Evolutionary conservation across 37 sponge, comb jelly and placozoan genomes (phyloP), one percentile per base, ranked within the genome.

Genomic region (Hexactinellida sp.): DNA sequence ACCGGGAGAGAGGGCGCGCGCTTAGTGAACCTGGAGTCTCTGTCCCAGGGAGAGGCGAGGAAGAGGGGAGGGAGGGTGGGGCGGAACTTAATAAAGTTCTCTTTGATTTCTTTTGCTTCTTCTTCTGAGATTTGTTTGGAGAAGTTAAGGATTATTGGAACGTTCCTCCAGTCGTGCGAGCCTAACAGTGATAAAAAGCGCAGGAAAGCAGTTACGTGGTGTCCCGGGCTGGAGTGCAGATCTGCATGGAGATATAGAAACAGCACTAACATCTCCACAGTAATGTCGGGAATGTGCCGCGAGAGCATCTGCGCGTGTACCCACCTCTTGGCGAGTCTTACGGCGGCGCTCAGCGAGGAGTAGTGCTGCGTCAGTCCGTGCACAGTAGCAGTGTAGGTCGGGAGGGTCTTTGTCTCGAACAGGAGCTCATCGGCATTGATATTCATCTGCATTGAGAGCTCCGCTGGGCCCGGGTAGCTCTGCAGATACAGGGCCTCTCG

Each of bases 271-370:
- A 99, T 87, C 84, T 99, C 99, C 36, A 96, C 86, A 39, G 88
- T 90, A 41, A 94, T 92, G 35, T 99, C 96, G 24, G 92, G 52
- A 24, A 99, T 37, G 82, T 93, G 92, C 39, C 89, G 89, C 85
- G 96, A 86, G 37, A 99, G 84, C 82, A 93, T 88, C 39, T 99
- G 96, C n/a, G 91, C 37, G 0, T 91, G 82, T 0, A 94, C 54
- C 99, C 99, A 99, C 10, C 92, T 86, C 88, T 99, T 99, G 30
- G 92, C 85, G 55, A 95, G 84, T 13, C 99, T 38, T 30, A 85
- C 87, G 7, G 93, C 95, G 37, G 55, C 38, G 10, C 91, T 88
- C 63, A 83, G 94, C 0, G 93, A 82, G 84, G 93, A 85, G 54
- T 87, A 91, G 83, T 93, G 90, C 47, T 89, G 90, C 37, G 89